Conservation (phyloP, 2,888 invertebrate species). For the Amiota communis region DNA sequence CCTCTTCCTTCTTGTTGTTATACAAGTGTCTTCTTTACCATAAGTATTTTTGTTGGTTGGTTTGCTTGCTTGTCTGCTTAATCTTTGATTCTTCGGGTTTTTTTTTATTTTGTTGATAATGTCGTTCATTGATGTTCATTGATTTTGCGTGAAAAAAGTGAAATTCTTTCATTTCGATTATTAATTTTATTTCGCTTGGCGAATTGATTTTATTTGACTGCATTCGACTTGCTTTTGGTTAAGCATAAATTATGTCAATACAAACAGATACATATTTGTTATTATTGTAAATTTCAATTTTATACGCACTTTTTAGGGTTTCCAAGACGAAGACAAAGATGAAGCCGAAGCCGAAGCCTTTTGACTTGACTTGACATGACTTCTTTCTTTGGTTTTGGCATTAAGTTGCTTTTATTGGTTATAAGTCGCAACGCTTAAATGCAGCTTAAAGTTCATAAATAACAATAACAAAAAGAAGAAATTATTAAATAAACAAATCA, state of each 20-base stretch:
- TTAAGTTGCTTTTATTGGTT: conserved; percentile 65
- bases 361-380: conserved; percentile 7
- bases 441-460: conserved; percentile 65
- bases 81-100: neutral
- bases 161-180: conserved; percentile 62
- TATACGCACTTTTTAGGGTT: neutral
- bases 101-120: neutral
- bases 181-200: conserved; percentile 59
- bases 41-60: too few relatives aligned
- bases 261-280: neutral
- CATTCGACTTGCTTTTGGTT: neutral
- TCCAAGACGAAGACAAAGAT: neutral
- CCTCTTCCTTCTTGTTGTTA: conserved; percentile 31
- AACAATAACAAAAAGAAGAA: neutral
- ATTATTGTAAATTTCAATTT: conserved; percentile 13
- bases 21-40: neutral
- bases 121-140: neutral
- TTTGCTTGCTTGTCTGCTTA: neutral
- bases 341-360: neutral
- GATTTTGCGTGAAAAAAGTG: conserved; percentile 50
- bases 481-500: neutral
- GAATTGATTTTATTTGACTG: conserved; percentile 5
- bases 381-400: conserved; percentile 57
- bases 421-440: conserved; percentile 66
- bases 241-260: conserved; percentile 12